Base-by-base conservation (phyloP, 2,797 vertebrate species). In the Sebastolobus alascanus region DNA sequence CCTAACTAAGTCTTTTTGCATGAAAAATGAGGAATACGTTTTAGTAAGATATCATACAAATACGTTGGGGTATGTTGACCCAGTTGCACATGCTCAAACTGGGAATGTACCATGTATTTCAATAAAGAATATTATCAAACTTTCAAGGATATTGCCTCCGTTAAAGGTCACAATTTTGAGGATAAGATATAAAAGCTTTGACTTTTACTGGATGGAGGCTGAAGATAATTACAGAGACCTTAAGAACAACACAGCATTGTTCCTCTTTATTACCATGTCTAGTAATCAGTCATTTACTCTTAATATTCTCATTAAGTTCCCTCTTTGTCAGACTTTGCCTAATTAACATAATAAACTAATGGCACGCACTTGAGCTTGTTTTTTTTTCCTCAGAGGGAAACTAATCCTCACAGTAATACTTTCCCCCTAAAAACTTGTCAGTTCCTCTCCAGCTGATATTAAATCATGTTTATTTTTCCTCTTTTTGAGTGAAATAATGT, bases 381-480 rank as follows among this genome's bases (percentile, higher is more conserved):
- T 70, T 54, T 67, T 60, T 80, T 18, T 14, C 61, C 33, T 54
- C 31, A 25, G 38, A 63, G n/a, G 58, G 37, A 78, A 76, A 67
- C 50, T 54, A 63, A 68, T 84, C 43, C 27, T 25, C 38, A 66
- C 27, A 73, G 12, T 46, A 46, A 79, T 73, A 46, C 67, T 84
- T 83, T 25, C 72, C 38, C 59, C 43, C 58, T 66, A 43, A 77
- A 80, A 14, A 67, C 38, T 20, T 73, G 38, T 61, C 43, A 79
- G 67, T 73, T 31, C 60, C 33, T 71, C 27, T 84, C 63, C 20
- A 69, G 60, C 58, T 43, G 67, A 43, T 82, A 52, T 63, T 35
- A 75, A 91, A 83, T 79, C 61, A 50, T 80, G 33, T 71, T 78
- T 85, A 76, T 87, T 80, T 77, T 59, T 35, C n/a, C 13, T 52